These are phyloP conservation scores for Elephas maximus DNA, from an alignment of 2,113 vertebrate species.

Conservation along the genomic window DNA sequence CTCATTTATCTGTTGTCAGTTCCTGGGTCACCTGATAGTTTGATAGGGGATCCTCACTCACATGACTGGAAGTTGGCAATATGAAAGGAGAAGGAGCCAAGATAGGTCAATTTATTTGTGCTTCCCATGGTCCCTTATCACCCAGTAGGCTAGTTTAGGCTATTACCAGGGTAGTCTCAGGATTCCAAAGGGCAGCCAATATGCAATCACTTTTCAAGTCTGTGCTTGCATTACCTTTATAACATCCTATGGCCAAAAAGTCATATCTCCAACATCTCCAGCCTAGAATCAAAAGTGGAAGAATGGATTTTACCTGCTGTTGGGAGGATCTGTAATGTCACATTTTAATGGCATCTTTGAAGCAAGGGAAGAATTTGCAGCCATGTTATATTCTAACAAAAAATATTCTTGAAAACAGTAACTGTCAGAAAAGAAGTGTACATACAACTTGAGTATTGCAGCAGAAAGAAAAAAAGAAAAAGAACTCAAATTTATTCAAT, in stretches of 20 bases:
- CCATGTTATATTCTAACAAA: neutral
- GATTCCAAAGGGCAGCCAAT: neutral
- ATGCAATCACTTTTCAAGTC: neutral
- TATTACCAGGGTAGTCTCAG: neutral
- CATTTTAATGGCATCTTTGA: neutral
- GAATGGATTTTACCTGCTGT: too few species aligned
- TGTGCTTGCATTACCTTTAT: neutral
- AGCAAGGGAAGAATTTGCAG: neutral
- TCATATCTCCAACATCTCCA: too few species aligned
- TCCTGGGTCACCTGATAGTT: neutral
- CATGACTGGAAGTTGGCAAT: neutral
- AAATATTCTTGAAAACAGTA: neutral
- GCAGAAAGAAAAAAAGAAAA: neutral
- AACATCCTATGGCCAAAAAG: neutral
- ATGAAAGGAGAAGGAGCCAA: neutral
- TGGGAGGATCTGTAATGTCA: neutral
- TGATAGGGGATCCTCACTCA: neutral
- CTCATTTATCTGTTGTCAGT: neutral
- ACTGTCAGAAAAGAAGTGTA: neutral
- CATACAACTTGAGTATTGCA: neutral
- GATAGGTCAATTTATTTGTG: neutral
- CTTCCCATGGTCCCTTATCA: neutral
- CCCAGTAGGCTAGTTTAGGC: neutral
- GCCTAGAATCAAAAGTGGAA: neutral
- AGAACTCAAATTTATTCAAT: neutral